Evolutionary conservation across 1,140 invertebrate species (phyloP), one percentile per base, ranked within the genome.

Genomic region (Potamilus streckersoni): DNA sequence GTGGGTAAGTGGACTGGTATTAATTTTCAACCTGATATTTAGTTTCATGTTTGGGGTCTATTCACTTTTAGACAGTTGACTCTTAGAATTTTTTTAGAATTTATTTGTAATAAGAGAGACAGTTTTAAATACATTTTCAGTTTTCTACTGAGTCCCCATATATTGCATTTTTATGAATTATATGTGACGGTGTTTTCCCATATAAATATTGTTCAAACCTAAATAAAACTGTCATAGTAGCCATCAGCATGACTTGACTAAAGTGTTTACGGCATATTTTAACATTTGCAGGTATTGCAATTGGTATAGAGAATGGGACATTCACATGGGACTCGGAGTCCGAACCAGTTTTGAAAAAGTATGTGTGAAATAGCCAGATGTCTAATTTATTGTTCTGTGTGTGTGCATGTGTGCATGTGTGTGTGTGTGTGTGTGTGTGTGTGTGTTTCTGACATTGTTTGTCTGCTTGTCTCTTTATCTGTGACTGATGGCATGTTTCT

Each of bases 241-340:
- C 31, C 16, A 17, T 23, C 16, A 8, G 11, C 31, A 17, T 66
- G 27, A 66, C 17, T 23, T 8, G 8, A 20, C 31, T 20, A 66
- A 20, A 17, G n/a, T 23, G 64, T 66, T 20, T 23, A 61, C n/a
- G 55, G 49, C 73, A n/a, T 69, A 62, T 38, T 38, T 73, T 14
- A 49, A 12, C 27, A 71, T 64, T 82, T 83, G 15, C 79, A 88
- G 87, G 80, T 73, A 76, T 84, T 76, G 80, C 89, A 15, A 82
- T 93, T 31, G 66, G 80, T 15, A 82, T 93, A 19, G 74, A 90
- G 55, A 83, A 90, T 73, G 92, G 89, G 31, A 89, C 86, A 12
- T 92, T 92, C 80, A 84, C 89, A 6, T 93, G 92, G 92, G 87
- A 86, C 62, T 83, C 87, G 49, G 70, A 81, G 2, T 72, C 81